A percentile compares a stretch with the other conserved stretches of the same genome.
phyloP scores from a whole-genome alignment of 2,113 vertebrate species.

The Ceyx margarethae region DNA sequence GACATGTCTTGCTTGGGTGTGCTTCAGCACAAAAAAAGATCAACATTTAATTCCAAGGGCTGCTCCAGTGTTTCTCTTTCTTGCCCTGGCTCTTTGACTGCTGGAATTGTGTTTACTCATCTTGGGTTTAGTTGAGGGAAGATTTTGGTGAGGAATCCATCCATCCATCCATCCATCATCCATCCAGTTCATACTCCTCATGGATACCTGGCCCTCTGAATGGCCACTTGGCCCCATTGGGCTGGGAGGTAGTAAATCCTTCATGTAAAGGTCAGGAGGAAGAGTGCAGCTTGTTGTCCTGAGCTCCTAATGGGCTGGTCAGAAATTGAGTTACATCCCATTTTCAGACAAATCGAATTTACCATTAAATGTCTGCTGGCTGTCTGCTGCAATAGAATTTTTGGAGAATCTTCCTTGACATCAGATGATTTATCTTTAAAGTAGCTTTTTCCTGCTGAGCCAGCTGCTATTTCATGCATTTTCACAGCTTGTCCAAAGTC shows the following conservation, averaged over 20 bases:
- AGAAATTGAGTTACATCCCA: not conserved
- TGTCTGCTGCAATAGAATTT: conserved; percentile 16
- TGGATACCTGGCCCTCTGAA: not conserved
- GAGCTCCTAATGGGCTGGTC: not conserved
- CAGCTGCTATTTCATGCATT: conserved; percentile 49
- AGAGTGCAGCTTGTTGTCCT: not conserved
- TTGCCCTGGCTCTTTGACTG: not conserved
- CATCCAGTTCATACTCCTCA: rapidly evolving
- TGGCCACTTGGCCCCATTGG: not conserved
- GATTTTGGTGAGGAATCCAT: not conserved
- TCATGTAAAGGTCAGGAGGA: not conserved
- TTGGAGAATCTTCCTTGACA: not conserved
- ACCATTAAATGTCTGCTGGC: conserved; percentile 16
- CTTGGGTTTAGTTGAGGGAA: not conserved
- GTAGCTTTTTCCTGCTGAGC: conserved; percentile 42
- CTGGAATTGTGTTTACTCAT: not conserved
- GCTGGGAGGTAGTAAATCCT: not conserved
- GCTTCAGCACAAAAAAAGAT: not conserved
- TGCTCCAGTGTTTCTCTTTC: not conserved
- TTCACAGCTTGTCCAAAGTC: conserved; percentile 41
- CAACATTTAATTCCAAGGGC: not conserved
- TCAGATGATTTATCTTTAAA: conserved; percentile 44
- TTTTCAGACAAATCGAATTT: conserved; percentile 37
- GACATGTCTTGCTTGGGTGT: not conserved
- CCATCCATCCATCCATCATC: not conserved